These are phyloP conservation scores for Ophthalmolycus amberensis DNA, from an alignment of 2,113 vertebrate genomes.

Conservation along the genomic window DNA sequence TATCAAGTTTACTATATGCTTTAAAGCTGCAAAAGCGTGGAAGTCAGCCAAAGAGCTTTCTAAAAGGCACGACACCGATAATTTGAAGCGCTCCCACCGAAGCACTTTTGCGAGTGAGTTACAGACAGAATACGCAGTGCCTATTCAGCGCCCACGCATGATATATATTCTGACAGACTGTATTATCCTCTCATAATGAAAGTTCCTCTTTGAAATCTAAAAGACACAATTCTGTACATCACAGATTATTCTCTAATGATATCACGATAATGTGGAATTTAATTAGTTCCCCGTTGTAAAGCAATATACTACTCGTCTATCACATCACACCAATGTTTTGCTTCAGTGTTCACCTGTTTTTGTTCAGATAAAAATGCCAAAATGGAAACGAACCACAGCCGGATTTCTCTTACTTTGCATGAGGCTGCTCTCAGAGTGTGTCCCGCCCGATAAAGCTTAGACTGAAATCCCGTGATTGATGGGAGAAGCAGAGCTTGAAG, in stretches of 20 bases:
- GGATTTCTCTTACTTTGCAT: conserved; percentile 35
- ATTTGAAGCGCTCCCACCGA: conserved; percentile 20
- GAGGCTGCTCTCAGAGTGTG: background rate
- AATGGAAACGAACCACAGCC: background rate
- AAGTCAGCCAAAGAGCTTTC: conserved; percentile 17
- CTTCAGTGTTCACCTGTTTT: background rate
- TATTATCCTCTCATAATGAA: conserved; percentile 18
- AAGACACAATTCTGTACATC: background rate
- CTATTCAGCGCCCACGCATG: conserved; percentile 41
- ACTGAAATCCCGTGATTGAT: conserved; percentile 65
- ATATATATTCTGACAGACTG: conserved; percentile 22
- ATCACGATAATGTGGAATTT: background rate
- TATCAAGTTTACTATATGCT: conserved; percentile 6
- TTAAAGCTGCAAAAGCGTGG: background rate
- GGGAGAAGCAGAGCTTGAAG: conserved; percentile 68
- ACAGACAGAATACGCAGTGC: background rate
- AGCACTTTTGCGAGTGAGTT: conserved; percentile 30
- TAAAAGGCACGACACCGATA: conserved; percentile 22
- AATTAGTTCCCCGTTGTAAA: background rate
- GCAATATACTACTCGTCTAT: background rate
- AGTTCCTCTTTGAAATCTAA: background rate
- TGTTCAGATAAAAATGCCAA: background rate
- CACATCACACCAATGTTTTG: background rate
- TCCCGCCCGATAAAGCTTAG: conserved; percentile 32
- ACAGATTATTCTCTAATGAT: background rate